These are phyloP conservation scores for Rhabdomys dilectus DNA, from an alignment of 2,113 vertebrate genomes.

Conservation along the genomic window DNA sequence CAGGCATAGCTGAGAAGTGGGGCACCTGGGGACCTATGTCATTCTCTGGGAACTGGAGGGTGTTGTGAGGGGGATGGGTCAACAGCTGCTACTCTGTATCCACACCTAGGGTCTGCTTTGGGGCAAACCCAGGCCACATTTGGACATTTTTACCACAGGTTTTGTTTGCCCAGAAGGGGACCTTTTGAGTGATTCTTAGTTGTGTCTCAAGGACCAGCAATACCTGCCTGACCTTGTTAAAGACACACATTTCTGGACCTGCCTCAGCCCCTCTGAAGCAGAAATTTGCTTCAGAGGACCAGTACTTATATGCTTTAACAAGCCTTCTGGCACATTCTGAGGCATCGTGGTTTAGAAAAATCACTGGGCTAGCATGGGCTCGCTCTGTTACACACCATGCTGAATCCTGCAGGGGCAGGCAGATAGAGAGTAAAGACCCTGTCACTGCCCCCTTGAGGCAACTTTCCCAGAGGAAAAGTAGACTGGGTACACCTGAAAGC, in stretches of 20 bases:
- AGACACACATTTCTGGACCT: not conserved
- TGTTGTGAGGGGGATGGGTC: accelerated
- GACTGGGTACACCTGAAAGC: not conserved
- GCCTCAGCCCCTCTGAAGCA: not conserved
- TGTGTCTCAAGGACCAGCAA: not conserved
- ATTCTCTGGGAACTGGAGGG: not conserved
- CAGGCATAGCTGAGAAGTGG: accelerated
- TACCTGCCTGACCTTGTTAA: not conserved
- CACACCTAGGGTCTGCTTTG: not conserved
- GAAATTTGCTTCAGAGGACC: not conserved
- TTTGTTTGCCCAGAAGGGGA: not conserved
- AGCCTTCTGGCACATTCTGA: not conserved
- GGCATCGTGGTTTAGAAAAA: not conserved
- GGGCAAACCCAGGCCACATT: not conserved
- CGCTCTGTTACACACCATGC: not conserved
- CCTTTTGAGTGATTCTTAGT: not conserved
- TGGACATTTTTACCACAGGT: not conserved
- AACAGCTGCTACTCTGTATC: accelerated
- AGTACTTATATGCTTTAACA: not conserved
- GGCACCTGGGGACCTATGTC: not conserved
- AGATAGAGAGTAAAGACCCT: not conserved
- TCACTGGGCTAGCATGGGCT: not conserved
- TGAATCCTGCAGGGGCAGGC: not conserved
- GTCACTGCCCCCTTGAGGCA: not conserved
- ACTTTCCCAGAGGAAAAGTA: not conserved